These are phyloP conservation scores for Steromphala cineraria DNA, from an alignment of 2,888 invertebrate genomes.

Conservation along the genomic window DNA sequence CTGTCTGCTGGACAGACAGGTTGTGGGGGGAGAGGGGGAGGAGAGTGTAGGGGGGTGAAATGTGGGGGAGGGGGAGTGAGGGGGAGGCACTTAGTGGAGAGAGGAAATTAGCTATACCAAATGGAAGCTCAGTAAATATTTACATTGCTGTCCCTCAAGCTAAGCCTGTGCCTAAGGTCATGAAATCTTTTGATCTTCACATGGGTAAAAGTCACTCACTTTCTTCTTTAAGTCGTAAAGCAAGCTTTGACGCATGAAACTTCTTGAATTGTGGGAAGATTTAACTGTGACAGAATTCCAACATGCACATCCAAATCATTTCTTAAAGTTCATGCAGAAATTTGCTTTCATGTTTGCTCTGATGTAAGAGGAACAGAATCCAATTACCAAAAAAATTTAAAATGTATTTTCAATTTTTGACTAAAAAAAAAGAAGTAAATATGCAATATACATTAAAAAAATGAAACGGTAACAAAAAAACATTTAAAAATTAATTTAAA, in stretches of 20 bases:
- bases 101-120: not conserved
- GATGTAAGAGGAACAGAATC: not conserved
- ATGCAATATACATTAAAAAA: not conserved
- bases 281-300: not conserved
- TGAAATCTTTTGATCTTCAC: not conserved
- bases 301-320: not conserved
- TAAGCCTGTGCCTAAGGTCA: slow-evolving; percentile 8
- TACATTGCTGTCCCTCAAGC: not conserved
- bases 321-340: not conserved
- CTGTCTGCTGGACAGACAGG: not conserved
- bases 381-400: not conserved
- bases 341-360: not conserved
- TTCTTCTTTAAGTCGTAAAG: not conserved
- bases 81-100: not conserved
- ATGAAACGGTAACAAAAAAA: no score
- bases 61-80: not conserved
- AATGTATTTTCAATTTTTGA: not conserved
- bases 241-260: not conserved
- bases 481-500: no score
- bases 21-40: not conserved
- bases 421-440: not conserved
- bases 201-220: slow-evolving; percentile 5
- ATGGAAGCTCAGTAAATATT: not conserved
- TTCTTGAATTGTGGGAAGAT: not conserved
- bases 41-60: not conserved